These are phyloP conservation scores for Oxyruncus cristatus DNA, from an alignment of 2,113 vertebrate genomes.

Conservation along the genomic window DNA sequence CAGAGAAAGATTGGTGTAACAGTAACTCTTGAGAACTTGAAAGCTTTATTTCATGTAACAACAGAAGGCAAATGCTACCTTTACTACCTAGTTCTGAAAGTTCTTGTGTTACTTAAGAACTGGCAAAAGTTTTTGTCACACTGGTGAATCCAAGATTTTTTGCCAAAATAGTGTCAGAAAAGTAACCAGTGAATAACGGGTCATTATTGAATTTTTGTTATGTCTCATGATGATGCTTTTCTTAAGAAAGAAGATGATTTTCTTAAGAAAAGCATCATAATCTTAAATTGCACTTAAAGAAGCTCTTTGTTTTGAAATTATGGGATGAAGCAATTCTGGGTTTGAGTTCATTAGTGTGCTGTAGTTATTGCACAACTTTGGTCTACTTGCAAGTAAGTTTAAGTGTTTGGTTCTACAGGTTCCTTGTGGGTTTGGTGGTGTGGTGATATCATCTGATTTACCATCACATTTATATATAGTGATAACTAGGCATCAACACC, in stretches of 20 bases:
- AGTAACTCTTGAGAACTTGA: not conserved
- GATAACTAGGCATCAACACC: slow-evolving; percentile 28
- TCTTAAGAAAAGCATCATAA: slow-evolving; percentile 15
- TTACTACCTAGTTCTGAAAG: not conserved
- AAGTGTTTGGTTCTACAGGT: not conserved
- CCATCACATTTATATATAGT: not conserved
- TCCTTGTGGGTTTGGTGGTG: slow-evolving; percentile 40
- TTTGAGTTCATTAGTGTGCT: slow-evolving; percentile 19
- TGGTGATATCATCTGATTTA: slow-evolving; percentile 50
- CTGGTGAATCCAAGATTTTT: not conserved
- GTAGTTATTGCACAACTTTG: slow-evolving; percentile 29
- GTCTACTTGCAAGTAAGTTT: slow-evolving; percentile 18
- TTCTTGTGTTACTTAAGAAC: not conserved
- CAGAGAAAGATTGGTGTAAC: not conserved
- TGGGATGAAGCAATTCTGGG: slow-evolving; percentile 44
- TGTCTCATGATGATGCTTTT: not conserved
- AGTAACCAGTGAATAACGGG: not conserved
- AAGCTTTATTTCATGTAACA: not conserved
- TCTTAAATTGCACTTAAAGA: not conserved
- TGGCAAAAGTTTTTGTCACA: not conserved
- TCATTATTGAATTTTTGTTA: slow-evolving; percentile 14
- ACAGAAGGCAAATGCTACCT: not conserved
- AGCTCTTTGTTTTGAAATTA: slow-evolving; percentile 53
- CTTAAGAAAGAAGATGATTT: slow-evolving; percentile 5
- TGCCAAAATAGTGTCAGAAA: not conserved